Base-by-base conservation (phyloP, 2,113 vertebrate genomes). In the Martes martes region DNA sequence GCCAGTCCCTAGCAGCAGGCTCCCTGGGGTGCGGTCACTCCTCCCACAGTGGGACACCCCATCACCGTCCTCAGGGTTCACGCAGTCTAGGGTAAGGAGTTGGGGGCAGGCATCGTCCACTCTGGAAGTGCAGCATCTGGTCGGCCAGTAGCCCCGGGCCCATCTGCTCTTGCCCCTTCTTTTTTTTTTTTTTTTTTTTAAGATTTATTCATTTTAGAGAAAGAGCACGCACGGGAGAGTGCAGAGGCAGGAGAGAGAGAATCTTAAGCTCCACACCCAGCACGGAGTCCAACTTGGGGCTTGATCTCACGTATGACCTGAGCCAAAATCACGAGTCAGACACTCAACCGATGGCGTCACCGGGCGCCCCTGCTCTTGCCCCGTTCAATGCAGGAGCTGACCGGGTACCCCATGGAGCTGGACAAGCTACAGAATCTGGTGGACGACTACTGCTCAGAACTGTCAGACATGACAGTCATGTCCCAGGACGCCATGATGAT, bases 361-460 rank as follows among this genome's bases (percentile, higher is more conserved):
- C 8, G 18, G 67, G n/a, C 1, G 4, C 33, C 67, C 16, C 67
- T 69, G 16, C 1, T 36, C 33, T 69, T 67, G 11, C 11, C 11
- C 23, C 9, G 2, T 57, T 24, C 15, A 0, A 10, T 11, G 6
- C 63, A 98, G 98, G 97, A 98, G 45, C 59, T 98, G 84, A 83
- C 81, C 0, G 73, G 45, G 0, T 96, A 98, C 65, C 98, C 98
- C 47, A 57, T 55, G 0, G 39, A 96, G 83, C 92, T 98, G 69
- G 96, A 98, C 45, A 97, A 96, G 85, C 93, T 98, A 28, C 96
- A 98, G 90, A 91, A 42, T 4, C 90, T 95, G 0, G 96, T 98
- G 61, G 1, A 6, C 0, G 6, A 31, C 78, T 98, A 97, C 31
- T 93, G 96, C 59, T 79, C 26, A 0, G 98, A 98, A 13, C 92